Percentiles rank a stretch among this genome's conserved stretches.
These are phyloP conservation scores for Papilio helenus DNA, from an alignment of 1,140 invertebrate species.

Conservation along the genomic window DNA sequence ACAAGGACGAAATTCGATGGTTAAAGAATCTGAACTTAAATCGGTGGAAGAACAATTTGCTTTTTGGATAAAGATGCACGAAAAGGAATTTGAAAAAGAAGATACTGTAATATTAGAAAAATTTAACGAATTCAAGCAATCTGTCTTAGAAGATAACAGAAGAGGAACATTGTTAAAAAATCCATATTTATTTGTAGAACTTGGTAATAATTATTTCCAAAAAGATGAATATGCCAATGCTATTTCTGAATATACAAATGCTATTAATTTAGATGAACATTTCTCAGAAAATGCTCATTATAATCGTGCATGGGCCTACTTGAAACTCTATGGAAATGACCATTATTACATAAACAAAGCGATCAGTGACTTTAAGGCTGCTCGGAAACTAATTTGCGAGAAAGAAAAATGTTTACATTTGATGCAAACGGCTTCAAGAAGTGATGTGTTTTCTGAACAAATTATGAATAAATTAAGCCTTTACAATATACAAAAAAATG, in stretches of 20 bases:
- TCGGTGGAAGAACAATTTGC: conserved; percentile 21
- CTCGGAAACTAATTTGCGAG: background rate
- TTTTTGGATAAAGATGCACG: conserved; percentile 12
- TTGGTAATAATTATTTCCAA: conserved; percentile 14
- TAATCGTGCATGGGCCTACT: conserved; percentile 25
- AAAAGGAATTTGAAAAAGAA: background rate
- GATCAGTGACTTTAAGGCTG: background rate
- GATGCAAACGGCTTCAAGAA: conserved; percentile 22
- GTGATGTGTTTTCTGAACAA: conserved; percentile 31
- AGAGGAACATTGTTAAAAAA: conserved; percentile 17
- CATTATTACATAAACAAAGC: background rate
- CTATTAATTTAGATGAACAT: conserved; percentile 15
- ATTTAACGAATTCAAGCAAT: conserved; percentile 9
- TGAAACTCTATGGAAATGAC: background rate
- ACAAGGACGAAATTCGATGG: background rate
- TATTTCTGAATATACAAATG: conserved; percentile 11
- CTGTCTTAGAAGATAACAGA: conserved; percentile 3
- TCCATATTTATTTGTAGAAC: background rate
- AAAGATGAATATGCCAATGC: conserved; percentile 3
- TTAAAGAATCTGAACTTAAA: conserved; percentile 16
- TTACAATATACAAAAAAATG: conserved; percentile 32
- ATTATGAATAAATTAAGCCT: conserved; percentile 16
- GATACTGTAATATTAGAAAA: background rate
- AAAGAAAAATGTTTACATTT: conserved; percentile 16
- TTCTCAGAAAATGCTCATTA: conserved; percentile 23